Conservation (phyloP, 2,113 vertebrate species). For the Hippocampus mohnikei region DNA sequence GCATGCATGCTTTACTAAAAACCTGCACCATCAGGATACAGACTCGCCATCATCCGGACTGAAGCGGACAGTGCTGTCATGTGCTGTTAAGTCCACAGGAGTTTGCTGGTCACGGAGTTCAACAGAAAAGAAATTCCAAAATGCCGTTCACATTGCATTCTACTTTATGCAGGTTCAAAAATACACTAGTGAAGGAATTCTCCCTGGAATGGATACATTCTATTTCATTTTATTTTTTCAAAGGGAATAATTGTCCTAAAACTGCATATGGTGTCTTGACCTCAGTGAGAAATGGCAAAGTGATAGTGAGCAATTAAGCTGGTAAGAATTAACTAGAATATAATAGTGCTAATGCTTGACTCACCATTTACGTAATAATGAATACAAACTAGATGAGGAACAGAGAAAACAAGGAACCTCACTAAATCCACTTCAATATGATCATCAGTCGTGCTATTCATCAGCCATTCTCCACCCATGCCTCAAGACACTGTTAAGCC, state of each 20-base stretch:
- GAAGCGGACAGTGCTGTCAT: neutral
- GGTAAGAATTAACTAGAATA: neutral
- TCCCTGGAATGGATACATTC: neutral
- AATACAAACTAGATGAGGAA: neutral
- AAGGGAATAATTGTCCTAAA: neutral
- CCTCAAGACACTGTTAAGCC: constrained; percentile 16
- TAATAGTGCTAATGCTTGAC: neutral
- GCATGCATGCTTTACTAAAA: constrained; percentile 27
- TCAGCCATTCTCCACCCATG: constrained; percentile 26
- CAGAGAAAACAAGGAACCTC: neutral
- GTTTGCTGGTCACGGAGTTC: neutral
- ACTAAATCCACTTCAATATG: neutral
- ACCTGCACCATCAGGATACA: constrained; percentile 12
- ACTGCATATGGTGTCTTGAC: no score
- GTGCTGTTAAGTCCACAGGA: neutral
- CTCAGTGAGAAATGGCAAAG: neutral
- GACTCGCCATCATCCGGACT: constrained; percentile 3
- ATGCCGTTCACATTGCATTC: neutral
- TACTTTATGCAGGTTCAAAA: no score
- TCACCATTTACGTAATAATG: neutral
- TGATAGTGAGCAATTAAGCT: neutral
- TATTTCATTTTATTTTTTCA: no score
- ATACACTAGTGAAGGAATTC: neutral
- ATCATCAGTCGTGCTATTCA: neutral
- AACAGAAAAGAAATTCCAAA: neutral